Conservation (phyloP, 1,140 invertebrate species). For the Brachionus asplanchnoidis region DNA sequence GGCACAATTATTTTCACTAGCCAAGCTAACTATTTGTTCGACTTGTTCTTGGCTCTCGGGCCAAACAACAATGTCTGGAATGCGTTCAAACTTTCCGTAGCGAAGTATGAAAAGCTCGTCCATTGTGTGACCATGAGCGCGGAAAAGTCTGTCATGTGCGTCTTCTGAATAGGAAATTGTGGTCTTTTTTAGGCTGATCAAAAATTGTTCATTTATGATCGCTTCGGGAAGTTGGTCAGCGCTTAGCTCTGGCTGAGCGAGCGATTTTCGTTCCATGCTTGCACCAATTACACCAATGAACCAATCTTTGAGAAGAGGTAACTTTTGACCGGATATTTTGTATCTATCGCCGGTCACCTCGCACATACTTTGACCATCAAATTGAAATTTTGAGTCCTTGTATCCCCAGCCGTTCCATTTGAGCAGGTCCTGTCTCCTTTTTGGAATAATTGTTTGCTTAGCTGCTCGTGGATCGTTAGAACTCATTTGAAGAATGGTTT, state of each 20-base stretch:
- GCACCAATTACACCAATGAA: conserved; percentile 69
- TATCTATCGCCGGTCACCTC: conserved; percentile 75
- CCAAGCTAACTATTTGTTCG: conserved; percentile 71
- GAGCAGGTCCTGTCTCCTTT: conserved; percentile 58
- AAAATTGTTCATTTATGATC: conserved; percentile 60
- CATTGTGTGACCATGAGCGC: conserved; percentile 84
- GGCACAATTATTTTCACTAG: conserved; percentile 70
- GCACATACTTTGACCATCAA: conserved; percentile 63
- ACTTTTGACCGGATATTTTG: conserved; percentile 68
- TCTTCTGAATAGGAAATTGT: conserved; percentile 70
- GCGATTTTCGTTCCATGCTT: conserved; percentile 59
- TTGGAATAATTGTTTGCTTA: conserved; percentile 20
- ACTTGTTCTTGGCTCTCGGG: conserved; percentile 78
- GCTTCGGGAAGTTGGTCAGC: conserved; percentile 55
- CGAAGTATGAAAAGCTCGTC: conserved; percentile 78
- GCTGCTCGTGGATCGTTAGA: conserved; percentile 27
- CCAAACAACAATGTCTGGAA: conserved; percentile 91
- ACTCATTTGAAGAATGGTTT: too few relatives aligned
- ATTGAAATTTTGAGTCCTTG: conserved; percentile 76
- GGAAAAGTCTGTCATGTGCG: conserved; percentile 75
- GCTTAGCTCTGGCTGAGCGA: conserved; percentile 55
- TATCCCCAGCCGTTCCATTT: conserved; percentile 99
- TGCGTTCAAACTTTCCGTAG: conserved; percentile 67
- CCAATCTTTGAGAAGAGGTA: conserved; percentile 78
- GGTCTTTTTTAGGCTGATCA: conserved; percentile 62